phyloP scores from a whole-genome alignment of 1,140 invertebrate species.

The Drosophila sp. region DNA sequence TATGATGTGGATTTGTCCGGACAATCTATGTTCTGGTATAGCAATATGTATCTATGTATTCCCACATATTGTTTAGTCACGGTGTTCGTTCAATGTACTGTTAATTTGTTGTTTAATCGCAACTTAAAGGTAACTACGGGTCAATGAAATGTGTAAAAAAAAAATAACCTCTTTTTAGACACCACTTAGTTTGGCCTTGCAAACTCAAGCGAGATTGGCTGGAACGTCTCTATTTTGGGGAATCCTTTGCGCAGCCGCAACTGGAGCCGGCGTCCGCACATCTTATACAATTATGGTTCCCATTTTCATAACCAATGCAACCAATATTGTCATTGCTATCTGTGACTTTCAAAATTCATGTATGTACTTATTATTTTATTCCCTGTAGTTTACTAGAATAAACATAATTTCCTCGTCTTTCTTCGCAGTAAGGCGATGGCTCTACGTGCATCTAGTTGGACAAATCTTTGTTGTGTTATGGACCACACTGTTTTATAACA shows the following conservation, averaged over 20 bases:
- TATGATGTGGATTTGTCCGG: constrained; percentile 4
- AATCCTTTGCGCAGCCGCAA: constrained; percentile 4
- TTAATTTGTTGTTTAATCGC: background rate
- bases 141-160: background rate
- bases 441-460: background rate
- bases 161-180: background rate
- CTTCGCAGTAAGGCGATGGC: background rate
- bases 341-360: constrained; percentile 4
- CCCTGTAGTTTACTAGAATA: background rate
- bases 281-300: background rate
- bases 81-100: background rate
- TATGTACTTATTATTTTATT: background rate
- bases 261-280: background rate
- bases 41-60: constrained; percentile 1
- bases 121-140: background rate
- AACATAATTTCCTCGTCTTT: background rate
- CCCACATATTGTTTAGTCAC: constrained; percentile 4
- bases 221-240: constrained; percentile 1
- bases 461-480: background rate
- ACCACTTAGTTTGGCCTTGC: background rate
- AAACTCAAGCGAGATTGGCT: constrained; percentile 2
- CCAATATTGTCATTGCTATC: background rate
- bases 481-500: background rate
- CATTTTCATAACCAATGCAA: background rate
- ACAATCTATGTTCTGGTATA: constrained; percentile 1